Conservation (phyloP, 2,888 invertebrate species). For the Luperina testacea region DNA sequence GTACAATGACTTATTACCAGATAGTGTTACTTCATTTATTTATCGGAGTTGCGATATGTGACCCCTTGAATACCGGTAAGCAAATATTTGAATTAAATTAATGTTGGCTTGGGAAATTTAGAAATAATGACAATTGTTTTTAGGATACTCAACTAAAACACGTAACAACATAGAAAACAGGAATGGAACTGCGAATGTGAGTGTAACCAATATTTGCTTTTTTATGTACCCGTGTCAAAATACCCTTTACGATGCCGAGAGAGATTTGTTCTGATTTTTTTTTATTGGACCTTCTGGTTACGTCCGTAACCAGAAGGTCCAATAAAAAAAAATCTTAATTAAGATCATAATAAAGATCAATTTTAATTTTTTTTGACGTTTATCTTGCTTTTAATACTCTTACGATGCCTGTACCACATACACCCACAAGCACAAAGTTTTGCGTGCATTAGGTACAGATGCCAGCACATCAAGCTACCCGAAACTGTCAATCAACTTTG, state of each 20-base stretch:
- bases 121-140: slow-evolving; percentile 38
- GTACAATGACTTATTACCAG: slow-evolving; percentile 58
- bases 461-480: too few species aligned
- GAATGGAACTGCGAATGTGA: slow-evolving; percentile 49
- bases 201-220: slow-evolving; percentile 21
- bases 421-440: background rate
- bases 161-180: slow-evolving; percentile 7
- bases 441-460: too few species aligned
- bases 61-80: slow-evolving; percentile 52
- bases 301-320: too few species aligned
- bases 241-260: background rate
- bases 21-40: slow-evolving; percentile 51
- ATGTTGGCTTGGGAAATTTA: background rate
- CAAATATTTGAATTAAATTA: background rate
- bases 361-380: background rate
- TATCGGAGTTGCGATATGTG: slow-evolving; percentile 52
- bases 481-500: too few species aligned
- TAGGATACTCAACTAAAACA: slow-evolving; percentile 29
- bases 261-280: background rate
- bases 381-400: background rate
- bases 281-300: background rate
- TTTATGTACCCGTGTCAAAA: background rate
- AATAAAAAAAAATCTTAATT: too few species aligned
- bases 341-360: too few species aligned
- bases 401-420: too few species aligned